phyloP scores from a whole-genome alignment of 1,140 invertebrate species.

The Sinonovacula constricta region DNA sequence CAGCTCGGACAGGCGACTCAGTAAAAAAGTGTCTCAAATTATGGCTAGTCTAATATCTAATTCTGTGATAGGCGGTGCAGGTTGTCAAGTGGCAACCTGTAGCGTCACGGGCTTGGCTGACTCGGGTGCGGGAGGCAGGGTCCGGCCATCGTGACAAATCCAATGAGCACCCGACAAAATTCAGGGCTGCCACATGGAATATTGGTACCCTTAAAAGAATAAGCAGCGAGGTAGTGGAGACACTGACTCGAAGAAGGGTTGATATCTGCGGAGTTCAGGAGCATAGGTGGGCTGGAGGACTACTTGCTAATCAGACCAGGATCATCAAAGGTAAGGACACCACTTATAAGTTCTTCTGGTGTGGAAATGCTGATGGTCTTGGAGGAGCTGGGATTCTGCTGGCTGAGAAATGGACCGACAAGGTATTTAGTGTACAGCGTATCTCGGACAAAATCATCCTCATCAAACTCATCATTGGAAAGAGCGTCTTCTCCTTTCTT shows the following conservation, averaged over 20 bases:
- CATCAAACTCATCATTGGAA: background rate
- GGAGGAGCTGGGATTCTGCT: background rate
- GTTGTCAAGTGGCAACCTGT: background rate
- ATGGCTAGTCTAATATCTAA: conserved; percentile 2
- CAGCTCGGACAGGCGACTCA: conserved; percentile 22
- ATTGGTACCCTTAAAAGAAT: background rate
- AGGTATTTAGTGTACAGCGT: conserved; percentile 5
- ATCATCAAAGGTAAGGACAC: conserved; percentile 15
- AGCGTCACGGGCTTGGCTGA: conserved; percentile 24
- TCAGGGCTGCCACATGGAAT: too few relatives aligned
- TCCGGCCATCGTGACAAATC: conserved; percentile 25
- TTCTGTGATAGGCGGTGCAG: conserved; percentile 2
- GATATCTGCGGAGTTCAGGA: conserved; percentile 12
- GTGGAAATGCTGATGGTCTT: background rate
- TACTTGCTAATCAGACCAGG: background rate
- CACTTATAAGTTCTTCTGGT: conserved; percentile 5
- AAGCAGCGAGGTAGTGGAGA: conserved; percentile 13
- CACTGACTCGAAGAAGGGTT: conserved; percentile 15
- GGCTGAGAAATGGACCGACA: conserved; percentile 2
- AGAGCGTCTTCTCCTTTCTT: background rate
- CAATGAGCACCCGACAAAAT: conserved; percentile 16
- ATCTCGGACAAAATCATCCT: conserved; percentile 5
- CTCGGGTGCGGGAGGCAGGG: conserved; percentile 27
- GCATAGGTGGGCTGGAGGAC: conserved; percentile 1
- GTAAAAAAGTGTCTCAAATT: conserved; percentile 16